Evolutionary conservation across 2,888 invertebrate genomes (phyloP), one percentile per base, ranked within the genome.

Genomic region (Eristalinus sepulchralis): DNA sequence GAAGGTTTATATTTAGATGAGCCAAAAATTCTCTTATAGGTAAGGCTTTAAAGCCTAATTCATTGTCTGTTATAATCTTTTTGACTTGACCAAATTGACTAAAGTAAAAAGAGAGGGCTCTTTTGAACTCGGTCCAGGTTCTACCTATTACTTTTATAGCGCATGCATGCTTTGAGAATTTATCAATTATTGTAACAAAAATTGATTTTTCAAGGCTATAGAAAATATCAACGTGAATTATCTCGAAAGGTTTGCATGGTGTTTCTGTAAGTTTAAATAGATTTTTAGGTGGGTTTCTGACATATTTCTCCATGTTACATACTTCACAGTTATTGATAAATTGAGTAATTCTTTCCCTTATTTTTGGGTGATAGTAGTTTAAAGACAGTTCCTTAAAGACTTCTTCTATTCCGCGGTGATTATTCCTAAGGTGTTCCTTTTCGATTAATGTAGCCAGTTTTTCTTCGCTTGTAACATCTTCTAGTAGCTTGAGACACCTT

Each of bases 1-100:
- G n/a, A 84, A 88, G 66, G 34, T 79, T 22, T n/a, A 83, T 73
- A 27, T 82, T 82, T 55, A 78, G 31, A 3, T 83, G 39, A 22
- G 9, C 67, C 39, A 89, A 31, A 36, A 86, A 89, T 73, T 85
- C 55, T 60, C 66, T 76, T 59, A 89, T 62, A 2, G 87, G 87
- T 36, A 85, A 57, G 0, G 88, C 88, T 68, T 89, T 88, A 5
- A 27, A 27, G 5, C 27, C 2, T 5, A 27, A 27, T 27, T 88
- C 82, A 36, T 86, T 88, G 36, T 88, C 83, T n/a, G 80, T 75
- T 20, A 89, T 67, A 0, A 83, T 72, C 79, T 83, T 88, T 3
- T 85, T 47, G 20, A 87, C 22, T 33, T 68, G 73, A 0, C 88
- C 88, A 36, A 88, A 72, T 36, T 60, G 60, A 5, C n/a, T n/a